A percentile compares a stretch with the other conserved stretches of the same genome.
Conservation (phyloP, 2,888 invertebrate genomes). For the Frankliniella intonsa region DNA sequence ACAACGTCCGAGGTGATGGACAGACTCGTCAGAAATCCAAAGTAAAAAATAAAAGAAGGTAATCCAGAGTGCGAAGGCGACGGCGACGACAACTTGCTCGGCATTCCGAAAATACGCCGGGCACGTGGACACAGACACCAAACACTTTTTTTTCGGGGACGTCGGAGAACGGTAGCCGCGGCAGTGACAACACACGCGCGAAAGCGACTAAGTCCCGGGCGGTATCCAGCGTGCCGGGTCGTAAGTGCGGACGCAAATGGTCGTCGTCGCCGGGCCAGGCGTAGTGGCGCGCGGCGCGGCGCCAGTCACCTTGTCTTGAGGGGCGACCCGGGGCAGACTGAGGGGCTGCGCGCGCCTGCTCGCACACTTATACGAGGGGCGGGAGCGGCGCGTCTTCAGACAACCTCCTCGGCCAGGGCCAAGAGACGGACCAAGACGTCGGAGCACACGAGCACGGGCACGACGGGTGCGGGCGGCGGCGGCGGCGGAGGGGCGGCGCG, state of each 20-base stretch:
- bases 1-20: background rate
- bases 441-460: background rate
- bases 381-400: slow-evolving; percentile 8
- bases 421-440: slow-evolving; percentile 10
- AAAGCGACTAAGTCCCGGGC: background rate
- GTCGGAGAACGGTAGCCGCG: background rate
- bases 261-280: background rate
- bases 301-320: slow-evolving; percentile 16
- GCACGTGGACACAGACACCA: background rate
- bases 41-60: background rate
- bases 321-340: slow-evolving; percentile 8
- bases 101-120: background rate
- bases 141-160: background rate
- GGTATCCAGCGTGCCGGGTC: background rate
- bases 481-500: slow-evolving; percentile 1
- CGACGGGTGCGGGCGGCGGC: slow-evolving; percentile 1
- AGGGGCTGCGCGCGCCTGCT: slow-evolving; percentile 2
- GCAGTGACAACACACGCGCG: background rate
- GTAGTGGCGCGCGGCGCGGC: background rate
- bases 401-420: slow-evolving; percentile 14
- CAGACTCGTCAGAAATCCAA: slow-evolving; percentile 1
- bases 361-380: slow-evolving; percentile 8
- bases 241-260: slow-evolving; percentile 14
- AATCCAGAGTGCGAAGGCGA: slow-evolving; percentile 6
- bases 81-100: slow-evolving; percentile 17